Conservation (phyloP, 2,888 invertebrate genomes). For the Odontocerum albicorne region DNA sequence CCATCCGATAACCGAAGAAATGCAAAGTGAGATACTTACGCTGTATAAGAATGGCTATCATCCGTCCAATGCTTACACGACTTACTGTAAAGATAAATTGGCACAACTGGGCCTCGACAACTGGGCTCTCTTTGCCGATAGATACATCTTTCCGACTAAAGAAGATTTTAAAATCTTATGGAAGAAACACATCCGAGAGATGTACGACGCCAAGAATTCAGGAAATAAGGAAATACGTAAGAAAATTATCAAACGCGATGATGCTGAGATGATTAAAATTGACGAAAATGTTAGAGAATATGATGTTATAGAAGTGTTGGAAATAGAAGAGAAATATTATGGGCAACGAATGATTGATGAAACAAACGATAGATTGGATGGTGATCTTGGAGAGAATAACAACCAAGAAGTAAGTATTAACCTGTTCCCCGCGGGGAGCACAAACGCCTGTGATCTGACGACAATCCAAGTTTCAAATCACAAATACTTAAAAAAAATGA, state of each 20-base stretch:
- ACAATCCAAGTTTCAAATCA: no score
- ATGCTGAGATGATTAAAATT: no score
- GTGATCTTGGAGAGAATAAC: not conserved
- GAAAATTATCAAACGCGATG: not conserved
- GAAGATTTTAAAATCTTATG: slow-evolving; percentile 4
- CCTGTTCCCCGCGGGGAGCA: no score
- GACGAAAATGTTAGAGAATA: not conserved
- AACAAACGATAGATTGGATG: slow-evolving; percentile 4
- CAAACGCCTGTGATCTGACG: no score
- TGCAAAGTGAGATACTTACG: not conserved
- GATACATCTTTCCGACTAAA: slow-evolving; percentile 7
- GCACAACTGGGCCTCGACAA: slow-evolving; percentile 2
- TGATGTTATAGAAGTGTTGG: not conserved
- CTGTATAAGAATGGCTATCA: slow-evolving; percentile 2
- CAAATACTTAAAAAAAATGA: no score
- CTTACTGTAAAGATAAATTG: slow-evolving; percentile 2
- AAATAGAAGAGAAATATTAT: slow-evolving; percentile 4
- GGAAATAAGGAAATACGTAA: not conserved
- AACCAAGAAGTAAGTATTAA: no score
- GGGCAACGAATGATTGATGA: slow-evolving; percentile 9
- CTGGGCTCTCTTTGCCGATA: slow-evolving; percentile 7
- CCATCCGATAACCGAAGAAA: slow-evolving; percentile 11
- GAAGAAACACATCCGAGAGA: slow-evolving; percentile 5
- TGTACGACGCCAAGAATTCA: not conserved
- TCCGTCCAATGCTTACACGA: not conserved